These are phyloP conservation scores for Meiosimyza platycephala DNA, from an alignment of 2,888 invertebrate species.

Conservation along the genomic window DNA sequence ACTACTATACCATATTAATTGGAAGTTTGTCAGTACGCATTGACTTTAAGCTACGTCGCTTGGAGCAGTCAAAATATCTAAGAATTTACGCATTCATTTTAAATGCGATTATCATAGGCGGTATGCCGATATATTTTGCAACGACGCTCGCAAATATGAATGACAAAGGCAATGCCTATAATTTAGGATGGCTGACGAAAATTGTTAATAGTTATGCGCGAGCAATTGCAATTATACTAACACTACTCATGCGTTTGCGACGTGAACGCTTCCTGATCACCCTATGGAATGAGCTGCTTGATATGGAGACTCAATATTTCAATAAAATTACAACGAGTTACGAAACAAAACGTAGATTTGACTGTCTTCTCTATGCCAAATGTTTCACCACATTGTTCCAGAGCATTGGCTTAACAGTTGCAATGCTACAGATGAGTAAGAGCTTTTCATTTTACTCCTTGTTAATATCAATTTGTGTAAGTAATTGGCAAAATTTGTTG, in stretches of 20 bases:
- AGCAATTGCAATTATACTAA: neutral
- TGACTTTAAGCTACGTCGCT: neutral
- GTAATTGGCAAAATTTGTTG: neutral
- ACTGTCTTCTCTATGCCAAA: constrained; percentile 1
- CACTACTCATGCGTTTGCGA: neutral
- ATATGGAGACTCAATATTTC: neutral
- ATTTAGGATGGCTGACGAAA: neutral
- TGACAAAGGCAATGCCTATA: neutral
- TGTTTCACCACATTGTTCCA: neutral
- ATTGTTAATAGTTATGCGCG: neutral
- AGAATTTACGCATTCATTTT: neutral
- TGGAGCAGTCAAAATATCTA: neutral
- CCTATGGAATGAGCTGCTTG: neutral
- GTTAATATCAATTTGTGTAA: neutral
- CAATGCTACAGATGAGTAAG: neutral
- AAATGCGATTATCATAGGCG: neutral
- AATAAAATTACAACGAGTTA: neutral
- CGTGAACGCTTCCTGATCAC: neutral
- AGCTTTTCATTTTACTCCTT: neutral
- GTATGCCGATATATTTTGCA: neutral
- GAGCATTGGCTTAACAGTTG: neutral
- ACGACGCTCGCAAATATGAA: neutral
- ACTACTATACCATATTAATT: constrained; percentile 4
- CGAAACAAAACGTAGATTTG: neutral
- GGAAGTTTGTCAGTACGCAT: neutral